Evolutionary conservation across 2,113 vertebrate genomes (phyloP), one percentile per base, ranked within the genome.

Genomic region (Jaculus jaculus): DNA sequence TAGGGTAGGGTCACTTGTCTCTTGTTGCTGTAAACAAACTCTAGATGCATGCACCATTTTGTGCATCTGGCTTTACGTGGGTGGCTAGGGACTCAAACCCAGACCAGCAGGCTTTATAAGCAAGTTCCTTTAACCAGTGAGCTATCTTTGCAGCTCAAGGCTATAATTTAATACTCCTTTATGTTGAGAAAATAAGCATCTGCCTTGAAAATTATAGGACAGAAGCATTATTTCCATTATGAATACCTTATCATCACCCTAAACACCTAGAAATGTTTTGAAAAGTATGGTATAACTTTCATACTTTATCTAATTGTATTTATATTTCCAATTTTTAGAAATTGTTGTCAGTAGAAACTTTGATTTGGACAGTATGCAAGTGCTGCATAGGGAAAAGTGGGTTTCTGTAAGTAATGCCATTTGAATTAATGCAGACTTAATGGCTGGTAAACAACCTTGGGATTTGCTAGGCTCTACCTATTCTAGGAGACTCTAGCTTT

Each of bases 111-210:
- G 54, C 54, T 54, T 54, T 54, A 16, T 54, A 54, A 15, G 54
- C 54, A 54, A 54, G 54, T 16, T 54, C 54, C 54, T 8, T 54
- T 54, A 54, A 16, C 54, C 54, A 54, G 11, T 54, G 54, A 54
- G 54, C 54, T 3, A 54, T 54, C 54, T 54, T 12, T 16, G 11
- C 11, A 54, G 54, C 54, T 16, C 89, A 18, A 81, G 63, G 91
- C 72, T 92, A 21, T 91, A 82, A 92, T 87, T 78, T 87, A 60
- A 74, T 95, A 37, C 28, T 84, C 4, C 30, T 85, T 66, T 89
- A 65, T 84, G 71, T 84, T 94, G 54, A 84, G 83, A 93, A 89
- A 77, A 90, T 15, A 54, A 54, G 54, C 54, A 54, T 54, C 13
- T 54, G 15, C 11, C 54, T 54, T 54, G 11, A 12, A 15, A 80